Conservation (phyloP, 1,140 invertebrate genomes). For the Anagrus nilaparvatae region DNA sequence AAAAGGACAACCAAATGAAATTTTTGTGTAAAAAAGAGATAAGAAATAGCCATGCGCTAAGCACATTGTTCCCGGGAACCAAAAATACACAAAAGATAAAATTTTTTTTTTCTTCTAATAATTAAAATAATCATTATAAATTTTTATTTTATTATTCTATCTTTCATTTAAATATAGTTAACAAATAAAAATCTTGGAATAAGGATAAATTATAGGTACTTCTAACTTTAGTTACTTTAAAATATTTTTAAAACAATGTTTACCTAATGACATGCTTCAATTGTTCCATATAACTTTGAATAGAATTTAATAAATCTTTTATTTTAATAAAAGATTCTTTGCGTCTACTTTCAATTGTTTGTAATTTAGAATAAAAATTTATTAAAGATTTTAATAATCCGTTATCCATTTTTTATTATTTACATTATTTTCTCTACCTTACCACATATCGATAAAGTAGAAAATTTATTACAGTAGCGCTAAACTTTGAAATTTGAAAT, state of each 20-base stretch:
- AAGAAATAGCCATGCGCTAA: too few relatives aligned
- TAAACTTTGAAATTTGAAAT: too few relatives aligned
- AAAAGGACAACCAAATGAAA: too few relatives aligned
- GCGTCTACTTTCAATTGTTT: conserved; percentile 23
- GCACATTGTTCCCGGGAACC: too few relatives aligned
- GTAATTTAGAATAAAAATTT: conserved; percentile 24
- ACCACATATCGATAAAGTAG: too few relatives aligned
- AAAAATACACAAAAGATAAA: too few relatives aligned
- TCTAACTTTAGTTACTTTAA: not conserved
- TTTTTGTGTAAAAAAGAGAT: too few relatives aligned
- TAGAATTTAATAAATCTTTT: conserved; percentile 14
- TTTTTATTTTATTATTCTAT: not conserved
- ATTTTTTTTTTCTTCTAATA: not conserved
- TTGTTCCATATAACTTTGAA: conserved; percentile 28
- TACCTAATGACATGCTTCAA: conserved; percentile 26
- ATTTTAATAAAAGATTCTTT: conserved; percentile 17
- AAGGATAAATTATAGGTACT: not conserved
- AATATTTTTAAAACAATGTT: too few relatives aligned
- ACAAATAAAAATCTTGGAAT: not conserved
- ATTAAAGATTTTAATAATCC: conserved; percentile 23
- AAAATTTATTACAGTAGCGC: too few relatives aligned
- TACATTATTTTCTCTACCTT: too few relatives aligned
- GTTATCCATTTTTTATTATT: conserved; percentile 17
- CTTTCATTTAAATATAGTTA: not conserved
- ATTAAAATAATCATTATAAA: not conserved